phyloP scores from a whole-genome alignment of 2,797 vertebrate genomes.

The Picus viridis region DNA sequence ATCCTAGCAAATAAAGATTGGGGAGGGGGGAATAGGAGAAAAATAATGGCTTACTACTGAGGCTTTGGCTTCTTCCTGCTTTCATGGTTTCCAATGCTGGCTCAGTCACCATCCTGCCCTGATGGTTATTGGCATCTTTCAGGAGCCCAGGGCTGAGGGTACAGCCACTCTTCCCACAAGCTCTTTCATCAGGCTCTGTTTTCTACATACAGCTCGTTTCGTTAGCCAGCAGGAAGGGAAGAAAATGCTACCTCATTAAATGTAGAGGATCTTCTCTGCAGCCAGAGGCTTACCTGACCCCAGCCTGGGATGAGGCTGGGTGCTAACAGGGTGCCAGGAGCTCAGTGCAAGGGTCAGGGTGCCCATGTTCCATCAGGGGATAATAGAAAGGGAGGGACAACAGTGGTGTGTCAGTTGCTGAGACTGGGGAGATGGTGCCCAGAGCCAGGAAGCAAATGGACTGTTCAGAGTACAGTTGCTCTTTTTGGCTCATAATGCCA shows the following conservation, averaged over 20 bases:
- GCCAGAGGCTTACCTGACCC: not conserved
- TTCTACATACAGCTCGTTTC: not conserved
- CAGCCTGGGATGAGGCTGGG: not conserved
- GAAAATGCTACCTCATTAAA: not conserved
- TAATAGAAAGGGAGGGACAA: not conserved
- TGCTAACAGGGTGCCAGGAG: not conserved
- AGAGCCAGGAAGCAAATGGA: conserved; percentile 24
- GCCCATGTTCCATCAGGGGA: not conserved
- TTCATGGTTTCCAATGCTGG: not conserved
- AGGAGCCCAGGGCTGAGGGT: not conserved
- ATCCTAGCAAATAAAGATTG: not conserved
- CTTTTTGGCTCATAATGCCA: not conserved
- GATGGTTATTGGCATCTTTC: not conserved
- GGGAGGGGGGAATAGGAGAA: not conserved
- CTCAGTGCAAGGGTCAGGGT: not conserved
- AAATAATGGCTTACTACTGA: not conserved
- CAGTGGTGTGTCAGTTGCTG: not conserved
- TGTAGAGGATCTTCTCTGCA: not conserved
- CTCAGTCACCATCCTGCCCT: not conserved
- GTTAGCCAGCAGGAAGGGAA: not conserved
- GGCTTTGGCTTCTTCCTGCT: not conserved
- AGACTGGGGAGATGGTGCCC: not conserved
- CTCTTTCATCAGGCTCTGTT: not conserved
- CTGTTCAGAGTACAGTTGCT: conserved; percentile 36
- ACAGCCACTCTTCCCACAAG: not conserved